Evolutionary conservation across 1,140 invertebrate species (phyloP).

Genomic region (Drosophila fuyamai): DNA sequence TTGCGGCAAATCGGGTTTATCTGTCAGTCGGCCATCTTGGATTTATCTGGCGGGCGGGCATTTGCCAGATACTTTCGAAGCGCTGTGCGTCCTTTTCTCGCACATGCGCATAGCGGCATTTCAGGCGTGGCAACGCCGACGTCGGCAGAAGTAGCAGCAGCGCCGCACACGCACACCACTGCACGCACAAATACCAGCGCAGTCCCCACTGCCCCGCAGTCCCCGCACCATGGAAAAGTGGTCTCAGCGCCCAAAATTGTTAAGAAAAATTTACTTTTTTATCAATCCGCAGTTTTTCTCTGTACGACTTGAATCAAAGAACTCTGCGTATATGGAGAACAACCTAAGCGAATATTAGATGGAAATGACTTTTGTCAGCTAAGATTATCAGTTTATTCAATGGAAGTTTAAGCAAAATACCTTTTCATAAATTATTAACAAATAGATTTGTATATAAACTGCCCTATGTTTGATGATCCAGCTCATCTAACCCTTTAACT

Average conservation of each 20-base stretch:
- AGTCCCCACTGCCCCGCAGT: slow-evolving; percentile 4
- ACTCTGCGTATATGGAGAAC: not conserved
- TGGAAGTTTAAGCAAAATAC: too few relatives aligned
- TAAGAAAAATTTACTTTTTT: not conserved
- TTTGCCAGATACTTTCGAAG: slow-evolving; percentile 37
- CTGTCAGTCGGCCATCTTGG: slow-evolving; percentile 68
- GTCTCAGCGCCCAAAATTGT: slow-evolving; percentile 28
- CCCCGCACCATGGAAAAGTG: slow-evolving; percentile 4
- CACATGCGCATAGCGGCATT: slow-evolving; percentile 62
- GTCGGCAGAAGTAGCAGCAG: slow-evolving; percentile 36
- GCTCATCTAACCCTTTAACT: too few relatives aligned
- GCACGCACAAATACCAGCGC: slow-evolving; percentile 56
- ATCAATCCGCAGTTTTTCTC: not conserved
- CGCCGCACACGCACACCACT: slow-evolving; percentile 57
- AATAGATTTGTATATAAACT: too few relatives aligned
- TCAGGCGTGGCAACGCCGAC: slow-evolving; percentile 68
- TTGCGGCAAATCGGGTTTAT: slow-evolving; percentile 45
- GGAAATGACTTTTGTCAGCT: too few relatives aligned
- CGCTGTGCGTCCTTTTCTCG: slow-evolving; percentile 68
- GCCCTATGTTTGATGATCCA: too few relatives aligned
- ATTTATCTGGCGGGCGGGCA: slow-evolving; percentile 65
- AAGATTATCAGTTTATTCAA: too few relatives aligned
- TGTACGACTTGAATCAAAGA: not conserved
- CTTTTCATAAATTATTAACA: too few relatives aligned
- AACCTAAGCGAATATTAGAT: not conserved